Conservation (phyloP, 2,888 invertebrate species). For the Cantharis flavilabris region DNA sequence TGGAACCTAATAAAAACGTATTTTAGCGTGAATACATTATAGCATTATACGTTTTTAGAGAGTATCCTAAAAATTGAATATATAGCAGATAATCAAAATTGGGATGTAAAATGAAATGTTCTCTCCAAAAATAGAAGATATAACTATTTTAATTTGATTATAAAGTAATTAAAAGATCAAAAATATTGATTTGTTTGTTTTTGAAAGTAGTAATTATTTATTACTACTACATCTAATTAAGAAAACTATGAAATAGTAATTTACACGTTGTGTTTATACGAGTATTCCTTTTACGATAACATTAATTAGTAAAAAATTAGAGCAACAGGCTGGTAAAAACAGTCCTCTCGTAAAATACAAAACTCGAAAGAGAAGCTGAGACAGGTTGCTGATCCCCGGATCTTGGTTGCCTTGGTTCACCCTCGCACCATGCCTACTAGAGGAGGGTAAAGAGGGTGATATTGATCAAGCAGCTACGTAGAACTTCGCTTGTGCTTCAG, state of each 20-base stretch:
- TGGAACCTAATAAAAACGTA: no score
- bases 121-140: not conserved
- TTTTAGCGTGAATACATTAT: no score
- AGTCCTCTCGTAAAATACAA: slow-evolving; percentile 15
- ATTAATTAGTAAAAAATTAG: slow-evolving; percentile 8
- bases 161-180: not conserved
- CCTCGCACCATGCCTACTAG: slow-evolving; percentile 21
- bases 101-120: not conserved
- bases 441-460: slow-evolving; percentile 27
- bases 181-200: not conserved
- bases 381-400: slow-evolving; percentile 23
- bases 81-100: not conserved
- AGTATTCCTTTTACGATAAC: not conserved
- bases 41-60: no score
- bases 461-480: slow-evolving; percentile 36
- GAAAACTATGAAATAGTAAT: not conserved
- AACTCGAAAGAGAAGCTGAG: slow-evolving; percentile 22
- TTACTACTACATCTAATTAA: not conserved
- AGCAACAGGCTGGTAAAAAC: slow-evolving; percentile 24
- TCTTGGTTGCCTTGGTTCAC: slow-evolving; percentile 35
- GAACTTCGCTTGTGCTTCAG: slow-evolving; percentile 28
- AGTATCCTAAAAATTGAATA: not conserved
- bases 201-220: not conserved
- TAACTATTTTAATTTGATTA: not conserved
- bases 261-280: not conserved